These are phyloP conservation scores for Lochmaea crataegi DNA, from an alignment of 2,888 invertebrate genomes.

Conservation along the genomic window DNA sequence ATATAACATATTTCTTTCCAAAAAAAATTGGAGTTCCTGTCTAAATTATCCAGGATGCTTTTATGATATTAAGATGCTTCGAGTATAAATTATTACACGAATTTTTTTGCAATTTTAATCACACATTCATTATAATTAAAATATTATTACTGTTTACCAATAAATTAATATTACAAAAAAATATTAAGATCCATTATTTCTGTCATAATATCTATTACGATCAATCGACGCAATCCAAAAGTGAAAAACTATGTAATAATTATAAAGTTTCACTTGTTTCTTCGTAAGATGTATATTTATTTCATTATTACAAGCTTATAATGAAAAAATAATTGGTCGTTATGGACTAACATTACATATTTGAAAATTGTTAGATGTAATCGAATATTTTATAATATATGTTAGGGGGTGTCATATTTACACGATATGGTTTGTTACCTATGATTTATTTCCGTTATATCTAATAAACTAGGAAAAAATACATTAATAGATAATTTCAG, in stretches of 20 bases:
- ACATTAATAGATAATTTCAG: no score
- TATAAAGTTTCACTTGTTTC: slow-evolving; percentile 4
- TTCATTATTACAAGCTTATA: neutral
- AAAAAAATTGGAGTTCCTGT: no score
- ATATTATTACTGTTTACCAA: no score
- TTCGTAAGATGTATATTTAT: slow-evolving; percentile 1
- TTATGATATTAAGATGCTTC: no score
- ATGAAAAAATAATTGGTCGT: neutral
- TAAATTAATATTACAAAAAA: neutral
- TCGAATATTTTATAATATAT: neutral
- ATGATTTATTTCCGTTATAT: neutral
- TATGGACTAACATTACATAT: neutral
- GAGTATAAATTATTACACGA: no score
- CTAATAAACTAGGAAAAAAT: no score
- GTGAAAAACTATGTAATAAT: neutral
- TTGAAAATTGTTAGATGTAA: neutral
- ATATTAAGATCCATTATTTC: neutral
- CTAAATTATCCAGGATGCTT: no score
- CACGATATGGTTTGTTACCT: neutral
- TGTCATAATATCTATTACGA: neutral
- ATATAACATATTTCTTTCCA: no score
- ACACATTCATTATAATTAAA: no score
- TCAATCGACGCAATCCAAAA: neutral
- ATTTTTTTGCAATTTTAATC: no score
- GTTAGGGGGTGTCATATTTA: neutral